Evolutionary conservation across 2,888 invertebrate species (phyloP), one percentile per base, ranked within the genome.

Genomic region (Arctia plantaginis): DNA sequence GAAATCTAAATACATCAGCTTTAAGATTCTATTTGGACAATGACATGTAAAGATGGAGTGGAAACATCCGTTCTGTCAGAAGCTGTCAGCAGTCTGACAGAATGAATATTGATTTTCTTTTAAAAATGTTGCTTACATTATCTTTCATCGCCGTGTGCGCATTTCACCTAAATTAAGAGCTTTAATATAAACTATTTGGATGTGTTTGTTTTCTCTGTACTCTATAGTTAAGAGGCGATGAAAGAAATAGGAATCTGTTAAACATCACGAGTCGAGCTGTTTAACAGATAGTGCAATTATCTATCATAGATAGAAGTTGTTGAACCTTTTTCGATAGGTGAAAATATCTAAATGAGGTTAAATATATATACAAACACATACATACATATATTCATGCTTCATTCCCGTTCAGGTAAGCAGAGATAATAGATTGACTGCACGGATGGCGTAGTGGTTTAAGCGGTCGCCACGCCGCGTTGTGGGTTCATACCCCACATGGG

Each of bases 131-230:
- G 76, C 76, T 81, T 77, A 79, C 69, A 44, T 67, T 12, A 82
- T 68, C 85, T 85, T 74, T 85, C 84, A 85, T 77, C 85, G 82
- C 64, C 39, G 47, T 72, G 74, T 77, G 79, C 84, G 82, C 76
- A 85, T 85, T 72, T 77, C 23, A 80, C 73, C 70, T 75, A 82
- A 80, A 80, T 79, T 77, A 73, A 82, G 73, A 73, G 65, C 72
- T 74, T 75, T 82, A 83, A 71, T n/a, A 65, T 67, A 75, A 80
- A 77, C 74, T 65, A 78, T 80, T 77, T 51, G 10, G 30, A 62
- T 20, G n/a, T 71, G 74, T 75, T 75, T 75, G 20, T 71, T 75
- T 51, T 64, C 55, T 68, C 62, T 55, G n/a, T 27, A 41, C 27
- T 68, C 71, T 67, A 75, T 75, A 3, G 74, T 65, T 64, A 47